phyloP scores from a whole-genome alignment of 2,113 vertebrate species.

The Penelope pileata region DNA sequence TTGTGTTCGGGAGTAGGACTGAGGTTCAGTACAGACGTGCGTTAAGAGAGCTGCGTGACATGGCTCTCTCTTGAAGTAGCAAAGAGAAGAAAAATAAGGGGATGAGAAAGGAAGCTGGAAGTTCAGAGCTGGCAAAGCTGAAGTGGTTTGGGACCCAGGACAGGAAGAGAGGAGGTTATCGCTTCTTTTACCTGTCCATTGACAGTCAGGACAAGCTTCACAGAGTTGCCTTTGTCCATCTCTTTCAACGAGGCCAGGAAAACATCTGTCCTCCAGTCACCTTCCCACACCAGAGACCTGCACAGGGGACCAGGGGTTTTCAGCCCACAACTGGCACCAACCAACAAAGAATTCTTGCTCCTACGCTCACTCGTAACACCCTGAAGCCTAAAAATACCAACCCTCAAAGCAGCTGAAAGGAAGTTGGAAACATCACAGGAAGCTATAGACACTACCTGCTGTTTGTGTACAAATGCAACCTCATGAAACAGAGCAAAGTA shows the following conservation, averaged over 20 bases:
- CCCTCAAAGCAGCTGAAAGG: neutral
- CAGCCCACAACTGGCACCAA: neutral
- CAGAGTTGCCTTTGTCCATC: constrained; percentile 76
- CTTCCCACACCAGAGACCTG: constrained; percentile 89
- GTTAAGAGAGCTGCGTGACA: fast-evolving
- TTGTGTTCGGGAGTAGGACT: neutral
- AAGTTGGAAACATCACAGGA: neutral
- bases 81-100: neutral
- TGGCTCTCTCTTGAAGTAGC: neutral
- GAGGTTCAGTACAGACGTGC: fast-evolving
- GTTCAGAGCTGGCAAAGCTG: neutral
- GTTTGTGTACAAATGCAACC: neutral
- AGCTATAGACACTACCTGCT: neutral
- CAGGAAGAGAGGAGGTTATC: neutral
- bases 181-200: constrained; percentile 75
- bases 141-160: neutral
- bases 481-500: neutral
- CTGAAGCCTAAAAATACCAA: neutral
- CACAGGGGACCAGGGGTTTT: neutral
- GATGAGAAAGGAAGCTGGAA: neutral
- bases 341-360: neutral
- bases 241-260: constrained; percentile 72
- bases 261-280: constrained; percentile 81
- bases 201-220: constrained; percentile 83
- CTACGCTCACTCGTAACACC: neutral